Base-by-base conservation (phyloP, 2,113 vertebrate species). In the Paracanthobrama guichenoti region DNA sequence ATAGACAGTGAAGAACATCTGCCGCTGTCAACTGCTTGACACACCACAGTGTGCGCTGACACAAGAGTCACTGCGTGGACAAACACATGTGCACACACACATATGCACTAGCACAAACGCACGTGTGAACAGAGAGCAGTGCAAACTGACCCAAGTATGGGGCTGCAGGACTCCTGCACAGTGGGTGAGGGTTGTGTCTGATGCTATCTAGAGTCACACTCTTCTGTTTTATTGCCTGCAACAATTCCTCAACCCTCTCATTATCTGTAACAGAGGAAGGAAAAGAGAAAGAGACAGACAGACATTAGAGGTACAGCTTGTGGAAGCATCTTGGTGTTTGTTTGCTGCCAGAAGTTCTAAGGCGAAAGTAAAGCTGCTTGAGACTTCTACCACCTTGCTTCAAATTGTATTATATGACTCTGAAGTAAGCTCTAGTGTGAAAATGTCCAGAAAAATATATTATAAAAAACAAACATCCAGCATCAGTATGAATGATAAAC, bases 151-250 rank as follows among this genome's bases (percentile, higher is more conserved):
- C 96, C 14, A 93, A 73, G 75, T 80, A 82, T 53, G 92, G 91
- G 69, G 90, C 88, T 16, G 91, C 88, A 50, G 96, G 96, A 88
- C 96, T 97, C 93, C 96, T 96, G 93, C 95, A 95, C 86, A 93
- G 90, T 0, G 92, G 93, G 86, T 93, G 91, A 12, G 95, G 92
- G 75, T 96, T 93, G 88, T 93, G 95, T 90, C 96, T 95, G 92
- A 96, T 93, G 42, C 91, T 90, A 86, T 96, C 96, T 90, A 96
- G 93, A 85, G 92, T 95, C 2, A 95, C 90, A 0, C 89, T 96
- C 93, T 96, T 98, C 93, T 99, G 97, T 94, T 97, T 99, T 91
- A 98, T 95, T 88, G 96, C 96, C 82, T 95, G 96, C 48, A 99
- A 96, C 93, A 98, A 94, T 92, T 97, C 97, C 85, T 95, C 94